Conservation (phyloP, 2,797 vertebrate species). For the Chaetodon trifasciatus region DNA sequence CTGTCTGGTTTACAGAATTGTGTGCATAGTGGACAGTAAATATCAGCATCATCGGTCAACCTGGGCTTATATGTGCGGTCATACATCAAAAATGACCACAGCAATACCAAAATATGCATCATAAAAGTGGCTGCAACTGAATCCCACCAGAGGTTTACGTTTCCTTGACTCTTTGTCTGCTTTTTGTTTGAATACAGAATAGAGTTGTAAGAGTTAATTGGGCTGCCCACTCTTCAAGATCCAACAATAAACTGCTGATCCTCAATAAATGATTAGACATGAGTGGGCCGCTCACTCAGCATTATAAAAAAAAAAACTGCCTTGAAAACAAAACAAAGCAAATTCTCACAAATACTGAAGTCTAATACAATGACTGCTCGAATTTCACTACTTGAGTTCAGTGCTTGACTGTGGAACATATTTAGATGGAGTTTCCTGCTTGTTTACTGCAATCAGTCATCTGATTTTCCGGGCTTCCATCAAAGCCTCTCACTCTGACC, state of each 20-base stretch:
- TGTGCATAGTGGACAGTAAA: not conserved
- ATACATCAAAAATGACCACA: constrained; percentile 1
- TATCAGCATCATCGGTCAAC: not conserved
- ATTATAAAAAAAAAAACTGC: constrained; percentile 10
- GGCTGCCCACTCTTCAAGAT: constrained; percentile 43
- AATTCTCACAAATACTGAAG: not conserved
- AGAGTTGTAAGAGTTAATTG: constrained; percentile 6
- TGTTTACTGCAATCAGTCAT: constrained; percentile 7
- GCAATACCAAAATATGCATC: constrained; percentile 4
- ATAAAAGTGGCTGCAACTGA: not conserved
- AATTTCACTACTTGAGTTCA: not conserved
- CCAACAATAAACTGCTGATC: constrained; percentile 34
- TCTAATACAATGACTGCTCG: not conserved
- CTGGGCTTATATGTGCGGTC: not conserved
- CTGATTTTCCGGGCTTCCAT: constrained; percentile 3
- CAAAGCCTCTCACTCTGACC: constrained; percentile 14
- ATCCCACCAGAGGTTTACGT: constrained; percentile 21
- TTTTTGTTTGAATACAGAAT: constrained; percentile 36
- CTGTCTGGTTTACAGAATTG: not conserved
- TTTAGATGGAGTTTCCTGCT: not conserved
- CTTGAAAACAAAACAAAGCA: not conserved
- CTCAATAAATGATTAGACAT: constrained; percentile 31
- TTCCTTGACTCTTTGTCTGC: constrained; percentile 18
- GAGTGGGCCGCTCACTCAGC: constrained; percentile 47
- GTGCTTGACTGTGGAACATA: not conserved